Evolutionary conservation across 2,113 vertebrate genomes (phyloP).

Genomic region (Tamias sibiricus): DNA sequence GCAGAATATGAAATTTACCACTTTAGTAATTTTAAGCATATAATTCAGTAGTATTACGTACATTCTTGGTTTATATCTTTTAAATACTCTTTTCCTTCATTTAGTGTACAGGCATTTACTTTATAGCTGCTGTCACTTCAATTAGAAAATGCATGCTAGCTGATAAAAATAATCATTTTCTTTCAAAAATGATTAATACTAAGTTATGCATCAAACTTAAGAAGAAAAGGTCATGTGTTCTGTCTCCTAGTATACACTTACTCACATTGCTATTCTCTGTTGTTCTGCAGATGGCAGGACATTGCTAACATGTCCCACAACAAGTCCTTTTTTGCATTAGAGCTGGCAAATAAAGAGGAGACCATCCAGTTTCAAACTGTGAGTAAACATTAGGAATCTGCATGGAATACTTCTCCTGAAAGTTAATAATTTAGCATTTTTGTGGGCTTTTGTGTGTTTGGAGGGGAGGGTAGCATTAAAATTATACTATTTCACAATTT

Average conservation of each 20-base stretch:
- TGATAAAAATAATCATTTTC: neutral
- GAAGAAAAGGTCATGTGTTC: no score
- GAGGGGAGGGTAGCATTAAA: neutral
- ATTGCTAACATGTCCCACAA: slow-evolving; percentile 99
- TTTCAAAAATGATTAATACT: neutral
- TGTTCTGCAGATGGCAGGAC: slow-evolving; percentile 94
- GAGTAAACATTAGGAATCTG: slow-evolving; percentile 82
- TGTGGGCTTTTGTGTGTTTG: neutral
- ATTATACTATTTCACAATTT: neutral
- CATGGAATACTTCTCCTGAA: neutral
- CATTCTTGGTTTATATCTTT: neutral
- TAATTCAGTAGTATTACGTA: no score
- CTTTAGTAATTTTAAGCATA: no score
- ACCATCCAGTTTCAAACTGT: slow-evolving; percentile 99
- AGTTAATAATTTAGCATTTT: neutral
- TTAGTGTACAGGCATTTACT: neutral
- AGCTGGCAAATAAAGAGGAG: slow-evolving; percentile 96
- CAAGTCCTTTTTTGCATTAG: slow-evolving; percentile 97
- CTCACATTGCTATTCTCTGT: neutral
- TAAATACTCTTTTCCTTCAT: neutral
- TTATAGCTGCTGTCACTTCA: neutral
- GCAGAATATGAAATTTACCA: no score
- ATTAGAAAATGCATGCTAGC: neutral
- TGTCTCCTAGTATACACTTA: rapidly evolving
- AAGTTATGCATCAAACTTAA: neutral